These are phyloP conservation scores for Kradibia gibbosae DNA, from an alignment of 1,140 invertebrate species.

Conservation along the genomic window DNA sequence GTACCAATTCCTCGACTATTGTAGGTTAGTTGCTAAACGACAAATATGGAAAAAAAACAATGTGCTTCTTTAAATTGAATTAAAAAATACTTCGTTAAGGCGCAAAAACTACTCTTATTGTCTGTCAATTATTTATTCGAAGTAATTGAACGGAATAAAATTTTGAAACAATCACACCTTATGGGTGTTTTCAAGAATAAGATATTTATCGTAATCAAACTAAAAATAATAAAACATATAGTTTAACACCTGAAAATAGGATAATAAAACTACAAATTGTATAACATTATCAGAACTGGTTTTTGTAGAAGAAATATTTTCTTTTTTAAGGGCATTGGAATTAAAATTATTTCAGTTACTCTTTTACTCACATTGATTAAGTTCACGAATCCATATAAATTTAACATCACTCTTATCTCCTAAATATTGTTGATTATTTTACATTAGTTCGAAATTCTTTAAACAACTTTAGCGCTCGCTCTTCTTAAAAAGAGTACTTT, in stretches of 20 bases:
- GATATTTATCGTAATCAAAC: neutral
- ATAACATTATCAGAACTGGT: neutral
- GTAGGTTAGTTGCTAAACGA: too few relatives aligned
- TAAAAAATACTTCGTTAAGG: too few relatives aligned
- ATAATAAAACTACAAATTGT: neutral
- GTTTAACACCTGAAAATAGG: neutral
- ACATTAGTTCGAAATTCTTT: neutral
- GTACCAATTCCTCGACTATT: too few relatives aligned
- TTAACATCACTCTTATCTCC: neutral
- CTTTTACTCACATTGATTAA: neutral
- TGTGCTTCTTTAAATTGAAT: too few relatives aligned
- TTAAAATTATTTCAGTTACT: slow-evolving; percentile 10
- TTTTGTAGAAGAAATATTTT: neutral
- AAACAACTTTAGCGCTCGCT: too few relatives aligned
- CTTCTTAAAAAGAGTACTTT: too few relatives aligned
- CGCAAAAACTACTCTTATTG: too few relatives aligned
- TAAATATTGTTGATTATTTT: neutral
- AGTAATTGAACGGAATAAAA: too few relatives aligned
- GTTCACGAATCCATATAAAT: neutral
- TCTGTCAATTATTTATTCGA: too few relatives aligned
- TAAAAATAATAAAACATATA: neutral
- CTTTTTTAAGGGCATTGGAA: slow-evolving; percentile 11
- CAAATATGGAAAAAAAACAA: too few relatives aligned
- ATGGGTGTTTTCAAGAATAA: too few relatives aligned
- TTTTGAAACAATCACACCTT: too few relatives aligned